phyloP scores from a whole-genome alignment of 2,797 vertebrate genomes.

The Lithobates sylvaticus region DNA sequence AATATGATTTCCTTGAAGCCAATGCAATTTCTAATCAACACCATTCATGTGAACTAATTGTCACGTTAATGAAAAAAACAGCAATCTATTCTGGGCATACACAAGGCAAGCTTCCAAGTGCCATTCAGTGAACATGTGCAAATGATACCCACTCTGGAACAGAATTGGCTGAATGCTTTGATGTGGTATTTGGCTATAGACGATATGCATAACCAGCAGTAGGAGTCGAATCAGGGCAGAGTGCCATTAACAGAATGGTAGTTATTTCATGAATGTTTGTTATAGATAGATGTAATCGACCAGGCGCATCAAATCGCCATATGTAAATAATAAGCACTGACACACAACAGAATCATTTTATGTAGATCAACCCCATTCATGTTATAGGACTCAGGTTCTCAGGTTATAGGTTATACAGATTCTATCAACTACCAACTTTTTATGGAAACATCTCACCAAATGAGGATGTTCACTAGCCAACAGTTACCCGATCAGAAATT shows the following conservation, averaged over 20 bases:
- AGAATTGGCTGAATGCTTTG: constrained; percentile 23
- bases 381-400: too few relatives aligned
- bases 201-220: not conserved
- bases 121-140: constrained; percentile 14
- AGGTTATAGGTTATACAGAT: too few relatives aligned
- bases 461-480: too few relatives aligned
- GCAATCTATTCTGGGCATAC: constrained; percentile 26
- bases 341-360: too few relatives aligned
- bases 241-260: not conserved
- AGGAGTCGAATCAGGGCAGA: not conserved
- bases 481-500: too few relatives aligned
- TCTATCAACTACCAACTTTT: too few relatives aligned
- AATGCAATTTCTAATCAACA: constrained; percentile 18
- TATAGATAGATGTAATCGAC: not conserved
- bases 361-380: too few relatives aligned
- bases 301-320: too few relatives aligned
- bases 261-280: not conserved
- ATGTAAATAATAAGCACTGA: too few relatives aligned
- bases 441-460: too few relatives aligned
- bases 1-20: not conserved
- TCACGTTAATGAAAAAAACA: constrained; percentile 21
- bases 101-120: constrained; percentile 20
- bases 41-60: constrained; percentile 31
- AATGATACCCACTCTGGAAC: constrained; percentile 20
- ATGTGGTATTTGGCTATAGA: constrained; percentile 22